phyloP scores from a whole-genome alignment of 2,113 vertebrate genomes.

The Lonchura striata region DNA sequence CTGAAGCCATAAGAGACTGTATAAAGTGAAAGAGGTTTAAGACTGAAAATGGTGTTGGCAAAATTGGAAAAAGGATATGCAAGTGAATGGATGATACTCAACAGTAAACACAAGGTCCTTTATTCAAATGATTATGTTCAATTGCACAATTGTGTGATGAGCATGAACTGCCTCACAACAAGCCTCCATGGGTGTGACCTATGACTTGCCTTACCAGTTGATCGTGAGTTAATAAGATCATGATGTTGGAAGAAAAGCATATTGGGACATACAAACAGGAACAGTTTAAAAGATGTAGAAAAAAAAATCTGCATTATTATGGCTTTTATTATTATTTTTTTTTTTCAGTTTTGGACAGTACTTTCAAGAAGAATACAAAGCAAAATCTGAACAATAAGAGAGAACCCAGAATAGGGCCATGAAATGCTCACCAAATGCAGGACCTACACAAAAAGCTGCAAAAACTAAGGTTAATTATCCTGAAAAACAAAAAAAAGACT shows the following conservation, averaged over 20 bases:
- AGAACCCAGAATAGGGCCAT: not conserved
- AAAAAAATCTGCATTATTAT: not conserved
- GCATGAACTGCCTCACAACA: not conserved
- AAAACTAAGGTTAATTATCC: not conserved
- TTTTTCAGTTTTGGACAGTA: not conserved
- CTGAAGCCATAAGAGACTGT: not conserved
- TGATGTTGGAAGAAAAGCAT: not conserved
- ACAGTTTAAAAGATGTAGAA: not conserved
- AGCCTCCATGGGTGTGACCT: not conserved
- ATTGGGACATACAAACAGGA: not conserved
- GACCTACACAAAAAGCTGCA: not conserved
- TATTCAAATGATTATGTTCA: not conserved
- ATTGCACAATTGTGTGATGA: not conserved
- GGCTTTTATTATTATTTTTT: no score
- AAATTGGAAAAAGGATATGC: not conserved
- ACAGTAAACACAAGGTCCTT: not conserved
- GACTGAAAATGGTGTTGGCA: not conserved
- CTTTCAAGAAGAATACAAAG: not conserved
- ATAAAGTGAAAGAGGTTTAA: not conserved
- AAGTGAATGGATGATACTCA: not conserved
- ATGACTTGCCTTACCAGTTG: not conserved
- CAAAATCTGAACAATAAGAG: not conserved
- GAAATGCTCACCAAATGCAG: not conserved
- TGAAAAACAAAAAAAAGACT: not conserved
- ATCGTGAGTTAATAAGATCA: not conserved